Evolutionary conservation across 2,888 invertebrate species (phyloP).

Genomic region (Trissolcus japonicus): DNA sequence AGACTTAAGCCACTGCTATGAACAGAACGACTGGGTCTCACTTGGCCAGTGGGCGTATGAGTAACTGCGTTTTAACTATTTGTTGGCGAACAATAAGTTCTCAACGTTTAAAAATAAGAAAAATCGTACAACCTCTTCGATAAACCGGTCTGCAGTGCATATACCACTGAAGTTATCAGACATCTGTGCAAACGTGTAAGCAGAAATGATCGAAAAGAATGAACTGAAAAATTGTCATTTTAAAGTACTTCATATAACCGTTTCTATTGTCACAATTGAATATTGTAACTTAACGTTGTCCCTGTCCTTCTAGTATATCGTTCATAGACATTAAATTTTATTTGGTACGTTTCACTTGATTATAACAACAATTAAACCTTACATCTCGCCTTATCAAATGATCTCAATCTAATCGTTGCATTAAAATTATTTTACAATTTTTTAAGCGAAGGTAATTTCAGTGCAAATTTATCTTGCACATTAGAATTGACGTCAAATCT

Average conservation of each 20-base stretch:
- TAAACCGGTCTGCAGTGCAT: constrained; percentile 53
- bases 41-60: constrained; percentile 56
- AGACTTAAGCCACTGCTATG: constrained; percentile 58
- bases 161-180: constrained; percentile 44
- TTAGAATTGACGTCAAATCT: too few relatives aligned
- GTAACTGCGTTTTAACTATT: constrained; percentile 58
- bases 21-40: constrained; percentile 29
- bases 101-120: constrained; percentile 46
- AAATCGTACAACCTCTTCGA: constrained; percentile 49
- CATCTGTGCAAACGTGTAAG: constrained; percentile 43
- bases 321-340: neutral
- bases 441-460: too few relatives aligned
- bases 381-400: too few relatives aligned
- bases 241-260: constrained; percentile 25
- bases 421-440: too few relatives aligned
- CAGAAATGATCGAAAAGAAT: constrained; percentile 46
- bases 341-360: too few relatives aligned
- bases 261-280: constrained; percentile 23
- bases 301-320: neutral
- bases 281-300: neutral
- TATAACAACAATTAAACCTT: too few relatives aligned
- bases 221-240: constrained; percentile 41
- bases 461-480: too few relatives aligned
- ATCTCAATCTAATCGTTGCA: too few relatives aligned
- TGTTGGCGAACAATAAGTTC: constrained; percentile 58